Evolutionary conservation across 35 echinoderm and acorn worm genomes (phyloP).

Genomic region (Ophiothrix spiculata): DNA sequence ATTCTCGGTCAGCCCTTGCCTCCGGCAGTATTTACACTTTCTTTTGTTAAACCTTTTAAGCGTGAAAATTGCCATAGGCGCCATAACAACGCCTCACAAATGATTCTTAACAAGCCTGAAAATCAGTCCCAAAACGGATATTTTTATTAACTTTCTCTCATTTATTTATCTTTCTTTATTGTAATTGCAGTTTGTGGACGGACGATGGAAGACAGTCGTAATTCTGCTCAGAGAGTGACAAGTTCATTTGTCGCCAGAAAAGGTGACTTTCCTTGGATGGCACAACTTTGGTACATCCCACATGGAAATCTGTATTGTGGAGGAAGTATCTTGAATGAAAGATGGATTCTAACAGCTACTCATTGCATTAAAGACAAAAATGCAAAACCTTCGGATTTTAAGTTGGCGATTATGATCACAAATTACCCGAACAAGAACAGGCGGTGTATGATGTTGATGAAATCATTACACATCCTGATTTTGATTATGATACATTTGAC

Average conservation of each 20-base stretch:
- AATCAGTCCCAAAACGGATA: not conserved
- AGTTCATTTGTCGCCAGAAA: conserved; percentile 43
- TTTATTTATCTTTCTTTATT: not conserved
- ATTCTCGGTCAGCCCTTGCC: conserved; percentile 1
- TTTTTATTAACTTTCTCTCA: not conserved
- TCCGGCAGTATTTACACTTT: not conserved
- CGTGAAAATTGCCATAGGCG: not conserved
- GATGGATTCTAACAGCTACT: conserved; percentile 90
- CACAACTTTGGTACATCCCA: conserved; percentile 68
- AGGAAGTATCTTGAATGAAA: conserved; percentile 74
- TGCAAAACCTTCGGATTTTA: conserved; percentile 18
- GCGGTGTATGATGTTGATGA: conserved; percentile 51
- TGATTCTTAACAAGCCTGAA: not conserved
- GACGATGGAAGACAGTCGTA: not conserved
- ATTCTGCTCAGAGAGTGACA: conserved; percentile 11
- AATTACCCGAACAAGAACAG: conserved; percentile 64
- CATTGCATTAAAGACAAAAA: conserved; percentile 58
- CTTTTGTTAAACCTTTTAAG: not conserved
- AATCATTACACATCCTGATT: conserved; percentile 57
- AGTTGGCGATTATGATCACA: conserved; percentile 71
- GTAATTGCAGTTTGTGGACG: conserved; percentile 52
- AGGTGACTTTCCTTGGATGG: conserved; percentile 84
- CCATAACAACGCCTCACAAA: not conserved
- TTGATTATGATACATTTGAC: conserved; percentile 45
- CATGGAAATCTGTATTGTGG: conserved; percentile 64